Evolutionary conservation across 2,113 vertebrate genomes (phyloP), one percentile per base, ranked within the genome.

Genomic region (Scytalopus superciliaris): DNA sequence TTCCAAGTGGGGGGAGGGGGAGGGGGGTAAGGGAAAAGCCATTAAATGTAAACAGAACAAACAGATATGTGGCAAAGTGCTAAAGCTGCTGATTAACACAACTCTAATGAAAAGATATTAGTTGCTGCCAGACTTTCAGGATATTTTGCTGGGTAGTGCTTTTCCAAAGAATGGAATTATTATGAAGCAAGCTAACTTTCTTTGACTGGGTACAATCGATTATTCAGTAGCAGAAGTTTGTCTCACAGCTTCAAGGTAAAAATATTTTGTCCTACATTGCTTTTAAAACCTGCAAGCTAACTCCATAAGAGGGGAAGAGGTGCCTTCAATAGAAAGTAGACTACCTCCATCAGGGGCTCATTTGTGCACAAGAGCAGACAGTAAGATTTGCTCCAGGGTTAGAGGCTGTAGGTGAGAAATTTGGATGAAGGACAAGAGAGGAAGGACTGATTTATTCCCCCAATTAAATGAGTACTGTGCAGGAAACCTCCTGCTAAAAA

Each of bases 1-100:
- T 50, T 77, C 33, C 11, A 64, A 15, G 40, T 42, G 19, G 45
- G 16, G 45, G 45, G 9, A 13, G 55, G 25, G 37, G 18, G 21
- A 28, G n/a, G n/a, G n/a, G n/a, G n/a, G n/a, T n/a, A n/a, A n/a
- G n/a, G 22, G 16, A 9, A 33, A 80, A 47, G 1, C 4, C 2
- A 19, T 10, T 2, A 79, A 59, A 50, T 42, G 3, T 9, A 18
- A 23, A 3, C 33, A 19, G 18, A 73, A 52, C 11, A 66, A 44
- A 50, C 9, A 85, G 45, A n/a, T 62, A 28, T 3, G 7, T 35
- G 52, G 10, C 27, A 75, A 92, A 88, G n/a, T 69, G 52, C 27
- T 63, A 75, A 88, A 57, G 18, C 24, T 70, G 42, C 31, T 67
- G 28, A 53, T 72, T 66, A 57, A 39, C 11, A 40, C 12, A 62